Evolutionary conservation across 2,888 invertebrate genomes (phyloP).

Genomic region (Watsonalla binaria): DNA sequence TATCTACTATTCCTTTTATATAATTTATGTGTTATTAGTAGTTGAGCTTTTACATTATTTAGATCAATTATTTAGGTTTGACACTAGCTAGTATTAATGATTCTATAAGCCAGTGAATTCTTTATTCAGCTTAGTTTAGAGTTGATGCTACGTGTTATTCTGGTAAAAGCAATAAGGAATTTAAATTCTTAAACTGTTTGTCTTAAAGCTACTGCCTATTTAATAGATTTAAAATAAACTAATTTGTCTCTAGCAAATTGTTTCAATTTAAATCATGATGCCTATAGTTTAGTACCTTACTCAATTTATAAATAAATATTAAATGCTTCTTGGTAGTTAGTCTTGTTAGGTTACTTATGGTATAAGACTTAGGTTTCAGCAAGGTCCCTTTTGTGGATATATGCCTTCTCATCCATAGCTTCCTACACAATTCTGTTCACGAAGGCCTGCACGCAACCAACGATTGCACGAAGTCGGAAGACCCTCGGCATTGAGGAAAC

Average conservation of each 20-base stretch:
- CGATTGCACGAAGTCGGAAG: too few relatives aligned
- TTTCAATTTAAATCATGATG: slow-evolving; percentile 7
- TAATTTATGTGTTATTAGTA: slow-evolving; percentile 14
- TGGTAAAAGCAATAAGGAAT: background rate
- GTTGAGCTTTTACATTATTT: slow-evolving; percentile 10
- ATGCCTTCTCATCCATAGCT: too few relatives aligned
- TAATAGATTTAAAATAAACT: slow-evolving; percentile 24
- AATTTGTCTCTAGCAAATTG: slow-evolving; percentile 16
- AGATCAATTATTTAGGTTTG: background rate
- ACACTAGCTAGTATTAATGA: background rate
- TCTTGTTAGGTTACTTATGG: too few relatives aligned
- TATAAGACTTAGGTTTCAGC: too few relatives aligned
- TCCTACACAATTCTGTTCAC: too few relatives aligned
- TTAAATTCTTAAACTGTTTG: background rate
- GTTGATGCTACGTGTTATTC: too few relatives aligned
- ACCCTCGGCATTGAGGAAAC: too few relatives aligned
- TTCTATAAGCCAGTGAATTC: background rate
- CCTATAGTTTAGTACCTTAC: too few relatives aligned
- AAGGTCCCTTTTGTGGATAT: background rate
- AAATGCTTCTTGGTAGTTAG: too few relatives aligned
- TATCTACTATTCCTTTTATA: slow-evolving; percentile 18
- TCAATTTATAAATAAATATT: background rate
- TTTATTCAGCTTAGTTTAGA: too few relatives aligned
- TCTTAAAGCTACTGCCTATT: background rate
- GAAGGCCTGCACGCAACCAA: too few relatives aligned